Evolutionary conservation across 37 sponge, comb jelly and placozoan species (phyloP), one percentile per base, ranked within the genome.

Genomic region (Cliona cf. orientalis): DNA sequence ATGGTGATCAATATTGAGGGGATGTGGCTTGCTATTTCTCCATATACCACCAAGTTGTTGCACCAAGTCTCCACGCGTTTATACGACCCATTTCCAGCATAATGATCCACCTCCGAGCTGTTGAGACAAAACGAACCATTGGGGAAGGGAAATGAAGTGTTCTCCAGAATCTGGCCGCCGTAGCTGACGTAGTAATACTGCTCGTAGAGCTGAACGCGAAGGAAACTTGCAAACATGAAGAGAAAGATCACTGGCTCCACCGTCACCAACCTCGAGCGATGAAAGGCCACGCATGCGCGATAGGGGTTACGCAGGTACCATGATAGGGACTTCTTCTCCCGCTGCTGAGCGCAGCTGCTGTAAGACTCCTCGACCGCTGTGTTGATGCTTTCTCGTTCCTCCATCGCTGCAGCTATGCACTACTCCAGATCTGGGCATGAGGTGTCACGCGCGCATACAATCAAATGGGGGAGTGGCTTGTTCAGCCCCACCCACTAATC

Each of bases 171-270:
- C 11, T 70, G 17, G 14, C 42, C 11, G 6, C 64, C 73, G 37
- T 21, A 72, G 11, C 58, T 35, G 46, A 49, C n/a, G 26, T 41
- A 82, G 72, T 42, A 44, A 44, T 82, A 82, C 38, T 82, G 72
- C 62, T 82, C 61, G 46, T 56, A 61, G 34, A 82, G 49, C 7
- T 61, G 44, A 2, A 31, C 22, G 9, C 42, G 62, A 5, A 82
- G 41, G n/a, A 32, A 71, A 34, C 34, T 1, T 3, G 35, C 82
- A 36, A 82, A 40, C 73, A 72, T 72, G 46, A 63, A 82, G 36
- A 82, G 73, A 14, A 82, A 62, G 2, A 82, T 42, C 17, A 71
- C 61, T 1, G 82, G 82, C 43, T 82, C 82, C 46, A 82, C 82
- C 2, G 72, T 82, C 5, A 82, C 35, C 26, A 72, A n/a, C n/a